Evolutionary conservation across 2,113 vertebrate species (phyloP).

Genomic region (Lipotes vexillifer): DNA sequence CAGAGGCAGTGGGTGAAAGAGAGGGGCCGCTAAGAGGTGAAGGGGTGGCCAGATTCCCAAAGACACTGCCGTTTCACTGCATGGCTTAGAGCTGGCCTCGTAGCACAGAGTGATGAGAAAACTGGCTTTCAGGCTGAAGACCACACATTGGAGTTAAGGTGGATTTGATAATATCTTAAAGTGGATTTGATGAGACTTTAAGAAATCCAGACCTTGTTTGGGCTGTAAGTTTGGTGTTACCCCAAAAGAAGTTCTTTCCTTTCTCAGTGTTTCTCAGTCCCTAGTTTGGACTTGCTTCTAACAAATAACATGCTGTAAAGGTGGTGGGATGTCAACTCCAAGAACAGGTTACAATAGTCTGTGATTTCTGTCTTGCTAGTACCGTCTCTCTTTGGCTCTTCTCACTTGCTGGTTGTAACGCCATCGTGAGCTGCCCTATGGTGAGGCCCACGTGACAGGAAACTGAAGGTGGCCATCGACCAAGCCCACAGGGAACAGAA

Average conservation of each 20-base stretch:
- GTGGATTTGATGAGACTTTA: background rate
- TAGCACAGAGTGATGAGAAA: background rate
- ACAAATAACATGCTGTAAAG: background rate
- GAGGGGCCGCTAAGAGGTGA: background rate
- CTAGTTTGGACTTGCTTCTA: background rate
- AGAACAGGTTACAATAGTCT: background rate
- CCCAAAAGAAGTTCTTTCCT: background rate
- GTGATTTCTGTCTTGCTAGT: background rate
- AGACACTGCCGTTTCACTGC: background rate
- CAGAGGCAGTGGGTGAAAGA: background rate
- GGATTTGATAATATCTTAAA: background rate
- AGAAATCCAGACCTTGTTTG: constrained; percentile 5
- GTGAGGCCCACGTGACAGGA: background rate
- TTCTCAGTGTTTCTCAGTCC: background rate
- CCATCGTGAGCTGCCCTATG: background rate
- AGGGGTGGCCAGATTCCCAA: background rate
- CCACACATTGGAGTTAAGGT: background rate
- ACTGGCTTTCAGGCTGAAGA: background rate
- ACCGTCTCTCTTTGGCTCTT: background rate
- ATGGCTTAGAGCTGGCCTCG: background rate
- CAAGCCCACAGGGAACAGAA: background rate
- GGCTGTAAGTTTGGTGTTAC: background rate
- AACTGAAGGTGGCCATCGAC: background rate
- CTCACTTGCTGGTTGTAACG: background rate
- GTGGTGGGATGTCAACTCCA: background rate